A percentile compares a stretch with the other conserved stretches of the same genome.
phyloP scores from a whole-genome alignment of 2,113 vertebrate species.

The Furnarius figulus region DNA sequence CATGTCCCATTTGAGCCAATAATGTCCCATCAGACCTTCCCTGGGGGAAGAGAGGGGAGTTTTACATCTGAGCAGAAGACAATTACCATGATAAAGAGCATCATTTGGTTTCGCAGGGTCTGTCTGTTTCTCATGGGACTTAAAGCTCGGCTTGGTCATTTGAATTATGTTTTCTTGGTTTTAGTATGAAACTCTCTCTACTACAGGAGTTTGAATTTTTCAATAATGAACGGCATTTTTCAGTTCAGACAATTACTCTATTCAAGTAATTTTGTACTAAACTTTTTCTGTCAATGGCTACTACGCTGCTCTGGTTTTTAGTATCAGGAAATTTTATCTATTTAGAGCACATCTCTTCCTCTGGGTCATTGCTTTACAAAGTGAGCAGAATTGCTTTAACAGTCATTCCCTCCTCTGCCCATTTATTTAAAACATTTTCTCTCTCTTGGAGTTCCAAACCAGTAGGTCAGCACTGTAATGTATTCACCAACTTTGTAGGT shows the following conservation, averaged over 20 bases:
- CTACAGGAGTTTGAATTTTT: background rate
- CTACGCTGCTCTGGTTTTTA: background rate
- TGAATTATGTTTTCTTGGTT: background rate
- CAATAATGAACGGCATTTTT: background rate
- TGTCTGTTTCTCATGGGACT: background rate
- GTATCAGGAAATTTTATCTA: background rate
- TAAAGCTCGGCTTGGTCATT: background rate
- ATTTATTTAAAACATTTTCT: slow-evolving; percentile 33
- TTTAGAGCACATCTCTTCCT: background rate
- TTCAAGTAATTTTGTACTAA: background rate
- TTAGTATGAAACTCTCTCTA: background rate
- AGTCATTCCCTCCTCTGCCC: background rate
- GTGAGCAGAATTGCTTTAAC: background rate
- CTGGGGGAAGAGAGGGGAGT: background rate
- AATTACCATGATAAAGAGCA: background rate
- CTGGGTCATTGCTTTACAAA: slow-evolving; percentile 14
- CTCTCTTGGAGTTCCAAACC: background rate
- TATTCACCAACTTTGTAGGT: background rate
- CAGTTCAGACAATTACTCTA: background rate
- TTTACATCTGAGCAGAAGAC: background rate
- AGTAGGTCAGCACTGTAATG: background rate
- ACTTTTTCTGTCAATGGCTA: background rate
- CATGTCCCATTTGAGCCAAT: background rate
- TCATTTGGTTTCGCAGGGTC: background rate
- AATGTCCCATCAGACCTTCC: background rate